Percentiles rank a stretch among this genome's conserved stretches.
Evolutionary conservation across 2,888 invertebrate species (phyloP).

Genomic region (Mimachlamys varia): DNA sequence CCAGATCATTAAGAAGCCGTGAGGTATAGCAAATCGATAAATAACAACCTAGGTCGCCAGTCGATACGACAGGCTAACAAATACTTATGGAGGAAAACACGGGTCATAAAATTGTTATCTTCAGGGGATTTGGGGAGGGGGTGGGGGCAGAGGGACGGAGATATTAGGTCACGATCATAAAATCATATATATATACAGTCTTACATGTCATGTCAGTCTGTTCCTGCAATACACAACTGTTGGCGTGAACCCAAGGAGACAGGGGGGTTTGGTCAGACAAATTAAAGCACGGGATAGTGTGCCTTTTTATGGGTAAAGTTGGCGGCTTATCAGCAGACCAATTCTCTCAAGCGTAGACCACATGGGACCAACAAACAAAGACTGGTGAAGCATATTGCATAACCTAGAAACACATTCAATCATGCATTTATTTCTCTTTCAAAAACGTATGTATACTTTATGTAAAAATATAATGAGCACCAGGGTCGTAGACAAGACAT

Average conservation of each 20-base stretch:
- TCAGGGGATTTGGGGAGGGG: background rate
- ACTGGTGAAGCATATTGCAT: too few relatives aligned
- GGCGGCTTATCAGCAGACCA: background rate
- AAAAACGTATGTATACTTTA: too few relatives aligned
- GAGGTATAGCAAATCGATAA: background rate
- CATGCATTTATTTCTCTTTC: too few relatives aligned
- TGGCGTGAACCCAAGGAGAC: background rate
- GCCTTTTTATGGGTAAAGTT: background rate
- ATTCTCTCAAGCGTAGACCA: background rate
- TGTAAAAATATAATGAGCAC: too few relatives aligned
- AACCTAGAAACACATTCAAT: too few relatives aligned
- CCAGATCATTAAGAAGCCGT: background rate
- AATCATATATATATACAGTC: background rate
- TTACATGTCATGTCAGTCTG: background rate
- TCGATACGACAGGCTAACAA: background rate
- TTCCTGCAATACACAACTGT: background rate
- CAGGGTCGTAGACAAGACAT: too few relatives aligned
- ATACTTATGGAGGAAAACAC: constrained; percentile 9
- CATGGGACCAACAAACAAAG: too few relatives aligned
- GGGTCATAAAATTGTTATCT: constrained; percentile 20
- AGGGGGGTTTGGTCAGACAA: background rate
- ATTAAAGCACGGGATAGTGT: background rate
- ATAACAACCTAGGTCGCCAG: background rate
- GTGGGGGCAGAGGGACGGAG: background rate
- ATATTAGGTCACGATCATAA: background rate